phyloP scores from a whole-genome alignment of 2,113 vertebrate genomes.

The Micromys minutus region DNA sequence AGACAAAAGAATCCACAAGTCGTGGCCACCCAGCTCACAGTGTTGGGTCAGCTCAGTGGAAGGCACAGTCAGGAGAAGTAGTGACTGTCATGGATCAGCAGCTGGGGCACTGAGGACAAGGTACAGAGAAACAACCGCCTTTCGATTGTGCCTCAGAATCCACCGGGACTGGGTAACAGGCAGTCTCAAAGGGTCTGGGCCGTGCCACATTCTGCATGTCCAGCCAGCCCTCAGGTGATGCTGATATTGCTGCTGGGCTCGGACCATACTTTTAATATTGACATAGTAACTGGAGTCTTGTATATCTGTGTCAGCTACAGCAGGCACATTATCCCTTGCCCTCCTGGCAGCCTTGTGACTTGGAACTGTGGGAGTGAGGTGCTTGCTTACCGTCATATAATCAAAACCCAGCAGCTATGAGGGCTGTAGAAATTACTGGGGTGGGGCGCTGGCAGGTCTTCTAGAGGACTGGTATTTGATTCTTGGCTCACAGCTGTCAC shows the following conservation, averaged over 20 bases:
- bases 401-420: background rate
- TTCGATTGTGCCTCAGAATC: background rate
- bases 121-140: background rate
- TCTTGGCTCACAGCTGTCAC: background rate
- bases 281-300: background rate
- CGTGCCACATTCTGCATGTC: background rate
- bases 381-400: background rate
- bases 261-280: background rate
- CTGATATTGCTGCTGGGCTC: background rate
- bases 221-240: too few species aligned
- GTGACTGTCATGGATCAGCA: background rate
- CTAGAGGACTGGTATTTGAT: background rate
- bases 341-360: background rate
- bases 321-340: background rate
- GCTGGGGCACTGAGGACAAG: background rate
- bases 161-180: background rate
- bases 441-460: background rate
- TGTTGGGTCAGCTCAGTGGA: background rate
- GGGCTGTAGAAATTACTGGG: background rate
- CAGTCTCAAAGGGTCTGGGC: accelerated
- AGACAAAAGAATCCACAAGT: background rate
- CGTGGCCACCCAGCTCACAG: background rate
- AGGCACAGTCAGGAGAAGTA: background rate
- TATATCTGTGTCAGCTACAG: background rate
- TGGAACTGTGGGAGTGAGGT: background rate